Evolutionary conservation across 2,797 vertebrate species (phyloP), one percentile per base, ranked within the genome.

Genomic region (Etheostoma perlongum): DNA sequence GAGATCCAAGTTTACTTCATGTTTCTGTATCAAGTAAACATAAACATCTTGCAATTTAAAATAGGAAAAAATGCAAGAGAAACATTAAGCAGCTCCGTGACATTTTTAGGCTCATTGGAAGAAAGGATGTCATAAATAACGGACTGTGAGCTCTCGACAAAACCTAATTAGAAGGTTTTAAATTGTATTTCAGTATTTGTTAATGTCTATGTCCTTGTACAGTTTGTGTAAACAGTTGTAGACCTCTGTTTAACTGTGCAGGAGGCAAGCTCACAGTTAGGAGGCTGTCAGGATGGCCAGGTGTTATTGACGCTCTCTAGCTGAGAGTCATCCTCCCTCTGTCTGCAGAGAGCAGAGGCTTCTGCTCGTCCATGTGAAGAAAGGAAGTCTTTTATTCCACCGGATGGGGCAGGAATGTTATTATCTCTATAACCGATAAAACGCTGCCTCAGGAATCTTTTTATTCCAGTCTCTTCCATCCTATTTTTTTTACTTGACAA

Each of bases 371-470:
- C 40, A 30, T 23, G 69, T 66, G 52, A 79, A 82, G 68, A 76
- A 68, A 73, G 62, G 47, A 19, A 76, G 81, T 77, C 69, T 75
- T 85, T 81, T 89, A 76, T 79, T 91, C 72, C 60, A 63, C n/a
- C 2, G 2, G 60, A 75, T 2, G 2, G 62, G 62, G 75, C 64
- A 69, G 74, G 72, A 86, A 76, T 76, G 80, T 81, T 77, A 81
- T 91, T 84, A 88, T 90, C 82, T 87, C 61, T 73, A 75, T 73
- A 81, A 88, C 73, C 62, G 80, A 81, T 78, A 74, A 89, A 85
- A 81, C 16, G 69, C 72, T 78, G 79, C 79, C 75, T 27, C 48
- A 3, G 82, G 60, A 83, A 75, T 55, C 67, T 67, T 69, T 88
- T 87, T 51, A 55, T 62, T 54, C 46, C 12, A 46, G 44, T 69